Evolutionary conservation across 2,797 vertebrate species (phyloP), one percentile per base, ranked within the genome.

Genomic region (Sebastes trivittatus): DNA sequence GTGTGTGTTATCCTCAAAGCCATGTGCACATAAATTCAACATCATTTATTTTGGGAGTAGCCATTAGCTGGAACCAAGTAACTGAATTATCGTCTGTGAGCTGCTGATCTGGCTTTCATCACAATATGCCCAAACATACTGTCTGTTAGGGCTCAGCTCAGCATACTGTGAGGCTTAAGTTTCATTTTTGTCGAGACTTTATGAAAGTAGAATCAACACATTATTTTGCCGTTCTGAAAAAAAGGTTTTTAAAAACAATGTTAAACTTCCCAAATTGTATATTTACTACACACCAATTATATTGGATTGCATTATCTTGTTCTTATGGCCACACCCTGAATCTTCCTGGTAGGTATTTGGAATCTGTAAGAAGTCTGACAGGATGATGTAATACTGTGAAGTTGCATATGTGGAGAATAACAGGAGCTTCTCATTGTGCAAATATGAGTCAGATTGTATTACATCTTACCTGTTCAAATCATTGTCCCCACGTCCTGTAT

Each of bases 51-150:
- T 83, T 13, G 58, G 60, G 79, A 68, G 42, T 2, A 34, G 42
- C 29, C 29, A 29, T 62, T n/a, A 69, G 8, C 46, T 60, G 36
- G 11, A 55, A 73, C 20, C 23, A 52, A 54, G 70, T 75, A 72
- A 78, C 14, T 65, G 38, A 75, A 77, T 78, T 65, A 80, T 69
- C 1, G 6, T 77, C 32, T 49, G 38, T 2, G 60, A 55, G 55
- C 22, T 71, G 73, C 62, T 69, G 75, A 65, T 86, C 78, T 82
- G 80, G 62, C 20, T 73, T 79, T 56, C 25, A 70, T 81, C 65
- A 65, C n/a, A 23, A n/a, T 22, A 25, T 23, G 3, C 38, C 9
- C 42, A 56, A 49, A 62, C 29, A 20, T 9, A 10, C 27, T 1
- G 29, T 25, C 72, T 30, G 49, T n/a, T 4, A 20, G 30, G 10